Conservation (phyloP, 1,140 invertebrate genomes). For the Thalassaphorura encarpata region DNA sequence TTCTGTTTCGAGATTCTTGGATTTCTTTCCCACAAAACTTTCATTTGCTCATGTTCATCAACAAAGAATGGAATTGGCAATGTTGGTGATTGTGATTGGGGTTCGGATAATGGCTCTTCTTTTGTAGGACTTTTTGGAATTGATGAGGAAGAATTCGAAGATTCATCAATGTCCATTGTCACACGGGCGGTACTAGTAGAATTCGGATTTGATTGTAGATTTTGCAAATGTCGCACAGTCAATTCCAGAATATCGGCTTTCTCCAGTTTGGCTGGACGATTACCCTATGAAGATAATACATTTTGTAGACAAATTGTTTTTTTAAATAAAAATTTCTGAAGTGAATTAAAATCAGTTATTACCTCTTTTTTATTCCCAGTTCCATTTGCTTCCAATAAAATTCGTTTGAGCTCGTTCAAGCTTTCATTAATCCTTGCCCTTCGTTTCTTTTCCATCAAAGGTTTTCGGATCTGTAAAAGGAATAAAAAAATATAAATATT, state of each 20-base stretch:
- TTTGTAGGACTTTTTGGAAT: too few species aligned
- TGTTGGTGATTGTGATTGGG: too few species aligned
- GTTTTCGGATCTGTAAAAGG: not conserved
- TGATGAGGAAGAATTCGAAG: too few species aligned
- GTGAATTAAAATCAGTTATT: slow-evolving; percentile 2
- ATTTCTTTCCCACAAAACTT: too few species aligned
- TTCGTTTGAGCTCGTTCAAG: not conserved
- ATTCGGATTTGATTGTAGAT: slow-evolving; percentile 38
- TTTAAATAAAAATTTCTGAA: not conserved
- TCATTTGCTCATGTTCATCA: too few species aligned
- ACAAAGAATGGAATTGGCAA: too few species aligned
- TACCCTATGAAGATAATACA: slow-evolving; percentile 35
- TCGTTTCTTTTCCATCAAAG: not conserved
- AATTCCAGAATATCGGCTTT: slow-evolving; percentile 91
- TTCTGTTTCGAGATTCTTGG: too few species aligned
- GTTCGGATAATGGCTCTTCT: too few species aligned
- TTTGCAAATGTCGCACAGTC: slow-evolving; percentile 49
- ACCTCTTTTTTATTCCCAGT: not conserved
- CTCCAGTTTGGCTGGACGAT: slow-evolving; percentile 62
- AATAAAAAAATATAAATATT: too few species aligned
- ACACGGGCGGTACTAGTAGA: too few species aligned
- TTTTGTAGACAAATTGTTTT: too few species aligned
- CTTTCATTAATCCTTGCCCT: not conserved
- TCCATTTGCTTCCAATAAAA: not conserved
- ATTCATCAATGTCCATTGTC: too few species aligned